These are phyloP conservation scores for Otus sunia DNA, from an alignment of 2,113 vertebrate species.

Conservation along the genomic window DNA sequence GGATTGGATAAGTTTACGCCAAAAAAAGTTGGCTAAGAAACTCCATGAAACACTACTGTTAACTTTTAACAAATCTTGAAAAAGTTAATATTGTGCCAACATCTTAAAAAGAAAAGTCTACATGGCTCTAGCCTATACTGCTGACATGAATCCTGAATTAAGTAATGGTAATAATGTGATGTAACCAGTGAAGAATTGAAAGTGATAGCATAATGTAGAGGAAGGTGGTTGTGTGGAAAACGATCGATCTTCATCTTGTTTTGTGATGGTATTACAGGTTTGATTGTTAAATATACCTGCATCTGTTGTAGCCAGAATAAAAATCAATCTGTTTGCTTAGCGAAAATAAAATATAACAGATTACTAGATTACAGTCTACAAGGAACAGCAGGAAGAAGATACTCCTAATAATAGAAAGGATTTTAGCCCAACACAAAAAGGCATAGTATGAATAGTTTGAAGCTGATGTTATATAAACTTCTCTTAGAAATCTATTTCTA, in stretches of 20 bases:
- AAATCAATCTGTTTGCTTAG: background rate
- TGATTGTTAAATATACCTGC: slow-evolving; percentile 17
- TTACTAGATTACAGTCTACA: background rate
- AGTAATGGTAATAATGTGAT: background rate
- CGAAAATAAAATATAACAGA: background rate
- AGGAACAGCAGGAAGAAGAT: background rate
- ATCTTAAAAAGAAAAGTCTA: background rate
- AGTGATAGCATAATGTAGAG: background rate
- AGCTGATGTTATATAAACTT: background rate
- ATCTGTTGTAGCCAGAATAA: background rate
- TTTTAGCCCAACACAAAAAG: background rate
- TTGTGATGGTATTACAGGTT: background rate
- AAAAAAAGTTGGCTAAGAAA: background rate
- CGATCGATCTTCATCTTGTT: background rate
- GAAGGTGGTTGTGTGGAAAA: background rate
- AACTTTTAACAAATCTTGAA: background rate
- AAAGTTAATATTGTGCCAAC: background rate
- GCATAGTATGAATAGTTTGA: background rate
- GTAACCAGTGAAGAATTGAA: background rate
- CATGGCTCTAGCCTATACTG: background rate
- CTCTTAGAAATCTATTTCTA: background rate
- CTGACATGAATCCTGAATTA: background rate
- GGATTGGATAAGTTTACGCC: background rate
- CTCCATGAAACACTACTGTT: background rate
- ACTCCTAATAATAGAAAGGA: background rate